Percentiles rank a stretch among this genome's conserved stretches.
Evolutionary conservation across 2,113 vertebrate species (phyloP).

Genomic region (Ammodytes dubius): DNA sequence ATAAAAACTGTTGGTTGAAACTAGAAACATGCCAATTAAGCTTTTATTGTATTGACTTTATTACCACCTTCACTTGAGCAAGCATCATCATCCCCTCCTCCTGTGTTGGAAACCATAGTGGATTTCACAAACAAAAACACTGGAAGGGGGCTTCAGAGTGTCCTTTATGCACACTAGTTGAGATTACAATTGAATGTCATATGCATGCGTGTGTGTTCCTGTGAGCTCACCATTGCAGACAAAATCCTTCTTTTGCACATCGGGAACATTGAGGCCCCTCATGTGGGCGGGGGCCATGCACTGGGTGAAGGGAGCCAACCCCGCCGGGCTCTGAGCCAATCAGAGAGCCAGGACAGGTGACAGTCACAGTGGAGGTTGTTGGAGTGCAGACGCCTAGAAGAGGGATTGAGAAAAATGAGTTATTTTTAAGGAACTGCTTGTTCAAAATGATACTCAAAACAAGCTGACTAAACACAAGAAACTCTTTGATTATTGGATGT

Average conservation of each 20-base stretch:
- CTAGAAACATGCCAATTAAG: background rate
- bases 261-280: slow-evolving; percentile 95
- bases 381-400: slow-evolving; percentile 93
- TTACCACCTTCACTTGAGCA: background rate
- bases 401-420: slow-evolving; percentile 18
- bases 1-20: background rate
- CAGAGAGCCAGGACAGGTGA: slow-evolving; percentile 97
- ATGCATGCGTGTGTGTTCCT: background rate
- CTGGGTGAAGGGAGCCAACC: slow-evolving; percentile 96
- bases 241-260: slow-evolving; percentile 98
- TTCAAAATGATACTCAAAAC: background rate
- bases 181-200: background rate
- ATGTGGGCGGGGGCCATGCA: slow-evolving; percentile 96
- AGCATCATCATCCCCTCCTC: background rate
- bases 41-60: background rate
- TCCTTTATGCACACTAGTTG: background rate
- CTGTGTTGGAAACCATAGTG: background rate
- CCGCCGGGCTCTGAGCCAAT: slow-evolving; percentile 94
- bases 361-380: slow-evolving; percentile 98
- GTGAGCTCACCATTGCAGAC: slow-evolving; percentile 90
- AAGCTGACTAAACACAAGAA: background rate
- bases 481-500: background rate
- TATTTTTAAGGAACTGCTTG: background rate
- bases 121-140: background rate
- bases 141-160: background rate